Percentiles rank a stretch among this genome's conserved stretches.
These are phyloP conservation scores for Rattus rattus DNA, from an alignment of 2,113 vertebrate species.

Conservation along the genomic window DNA sequence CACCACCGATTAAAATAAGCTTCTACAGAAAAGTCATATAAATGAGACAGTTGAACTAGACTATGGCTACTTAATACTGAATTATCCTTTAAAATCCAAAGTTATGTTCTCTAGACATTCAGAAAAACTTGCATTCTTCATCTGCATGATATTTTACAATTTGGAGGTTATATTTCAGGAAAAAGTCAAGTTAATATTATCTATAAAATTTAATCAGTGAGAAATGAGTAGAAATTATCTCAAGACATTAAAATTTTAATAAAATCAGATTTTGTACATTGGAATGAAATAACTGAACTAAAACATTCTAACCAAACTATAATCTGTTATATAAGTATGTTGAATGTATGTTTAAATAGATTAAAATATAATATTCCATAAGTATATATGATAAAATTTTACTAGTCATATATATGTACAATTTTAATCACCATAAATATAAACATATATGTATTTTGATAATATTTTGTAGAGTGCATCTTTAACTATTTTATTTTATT, in stretches of 20 bases:
- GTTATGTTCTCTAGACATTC: neutral
- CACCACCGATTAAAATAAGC: neutral
- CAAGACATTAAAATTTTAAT: neutral
- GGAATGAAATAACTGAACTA: neutral
- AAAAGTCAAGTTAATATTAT: neutral
- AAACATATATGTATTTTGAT: neutral
- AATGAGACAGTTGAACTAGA: neutral
- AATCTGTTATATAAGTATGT: neutral
- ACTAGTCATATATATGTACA: neutral
- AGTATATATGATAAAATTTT: neutral
- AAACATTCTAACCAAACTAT: neutral
- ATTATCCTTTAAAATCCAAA: neutral
- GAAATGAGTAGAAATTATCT: neutral
- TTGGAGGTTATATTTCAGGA: neutral
- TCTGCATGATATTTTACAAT: neutral
- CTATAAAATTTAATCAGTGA: neutral
- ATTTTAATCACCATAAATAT: neutral
- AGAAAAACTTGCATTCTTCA: neutral
- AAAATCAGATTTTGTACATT: neutral
- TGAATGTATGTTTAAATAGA: neutral
- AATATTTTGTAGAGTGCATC: neutral
- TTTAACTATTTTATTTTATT: neutral
- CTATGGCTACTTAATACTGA: neutral
- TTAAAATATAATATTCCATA: neutral
- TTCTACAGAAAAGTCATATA: neutral